Conservation (phyloP, 2,888 invertebrate genomes). For the Pterostichus madidus region DNA sequence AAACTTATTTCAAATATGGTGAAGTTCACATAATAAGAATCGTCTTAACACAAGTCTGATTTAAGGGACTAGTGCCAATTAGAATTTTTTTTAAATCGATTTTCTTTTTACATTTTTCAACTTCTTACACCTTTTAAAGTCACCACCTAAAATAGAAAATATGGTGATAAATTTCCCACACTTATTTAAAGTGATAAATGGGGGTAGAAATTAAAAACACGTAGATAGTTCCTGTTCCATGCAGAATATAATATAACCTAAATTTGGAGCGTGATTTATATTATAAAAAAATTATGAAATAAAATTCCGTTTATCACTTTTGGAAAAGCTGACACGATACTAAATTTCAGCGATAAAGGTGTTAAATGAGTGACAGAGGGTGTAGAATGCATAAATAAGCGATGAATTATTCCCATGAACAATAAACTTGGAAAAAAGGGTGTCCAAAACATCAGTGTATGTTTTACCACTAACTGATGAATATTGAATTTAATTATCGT, state of each 20-base stretch:
- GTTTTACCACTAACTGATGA: constrained; percentile 57
- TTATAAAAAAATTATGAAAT: constrained; percentile 8
- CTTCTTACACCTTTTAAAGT: too few relatives aligned
- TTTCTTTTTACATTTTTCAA: too few relatives aligned
- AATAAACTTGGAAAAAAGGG: constrained; percentile 34
- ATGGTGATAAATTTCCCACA: too few relatives aligned
- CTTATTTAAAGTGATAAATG: too few relatives aligned
- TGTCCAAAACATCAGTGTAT: constrained; percentile 42
- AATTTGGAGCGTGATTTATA: neutral
- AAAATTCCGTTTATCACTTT: constrained; percentile 14
- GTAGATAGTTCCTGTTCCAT: too few relatives aligned
- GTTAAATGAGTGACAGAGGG: constrained; percentile 45
- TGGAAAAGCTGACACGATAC: constrained; percentile 1
- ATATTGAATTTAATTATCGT: constrained; percentile 59
- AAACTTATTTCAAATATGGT: too few relatives aligned
- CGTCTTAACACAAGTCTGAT: too few relatives aligned
- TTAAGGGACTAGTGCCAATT: too few relatives aligned
- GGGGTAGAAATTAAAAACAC: too few relatives aligned
- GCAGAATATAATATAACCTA: neutral
- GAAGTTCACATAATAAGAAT: too few relatives aligned
- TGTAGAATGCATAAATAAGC: constrained; percentile 36
- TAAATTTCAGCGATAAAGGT: constrained; percentile 30
- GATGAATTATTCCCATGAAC: constrained; percentile 45
- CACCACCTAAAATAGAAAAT: too few relatives aligned
- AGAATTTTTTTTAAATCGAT: too few relatives aligned